Percentiles rank a stretch among this genome's conserved stretches.
Conservation (phyloP, 2,113 vertebrate species). For the Alectura lathami region DNA sequence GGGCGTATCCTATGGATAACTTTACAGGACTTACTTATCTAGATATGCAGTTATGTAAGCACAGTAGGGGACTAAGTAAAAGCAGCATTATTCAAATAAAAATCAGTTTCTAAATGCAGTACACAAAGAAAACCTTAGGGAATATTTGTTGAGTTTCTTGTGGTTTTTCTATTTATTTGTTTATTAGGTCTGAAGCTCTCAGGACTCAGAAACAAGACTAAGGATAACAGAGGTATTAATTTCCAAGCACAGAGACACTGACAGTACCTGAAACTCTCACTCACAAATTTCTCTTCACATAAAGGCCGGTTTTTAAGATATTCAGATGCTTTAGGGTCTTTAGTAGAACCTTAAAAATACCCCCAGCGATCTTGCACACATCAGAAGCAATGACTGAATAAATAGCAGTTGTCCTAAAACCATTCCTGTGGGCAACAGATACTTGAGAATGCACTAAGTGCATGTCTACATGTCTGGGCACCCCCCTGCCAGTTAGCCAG, state of each 20-base stretch:
- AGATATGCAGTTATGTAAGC: neutral
- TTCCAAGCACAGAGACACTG: neutral
- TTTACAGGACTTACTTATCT: neutral
- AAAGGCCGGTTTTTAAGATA: neutral
- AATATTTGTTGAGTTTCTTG: neutral
- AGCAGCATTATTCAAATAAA: neutral
- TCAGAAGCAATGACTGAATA: neutral
- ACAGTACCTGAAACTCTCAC: neutral
- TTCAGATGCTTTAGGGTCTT: neutral
- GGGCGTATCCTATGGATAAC: neutral
- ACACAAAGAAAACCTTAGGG: neutral
- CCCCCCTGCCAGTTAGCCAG: neutral
- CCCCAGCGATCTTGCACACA: neutral
- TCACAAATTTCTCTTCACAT: neutral
- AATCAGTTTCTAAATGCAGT: neutral
- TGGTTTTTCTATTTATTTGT: neutral
- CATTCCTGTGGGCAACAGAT: fast-evolving
- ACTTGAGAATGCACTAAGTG: neutral
- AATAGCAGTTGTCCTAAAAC: fast-evolving
- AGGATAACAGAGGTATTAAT: neutral
- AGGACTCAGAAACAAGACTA: neutral
- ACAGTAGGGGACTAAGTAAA: neutral
- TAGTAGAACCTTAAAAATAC: neutral
- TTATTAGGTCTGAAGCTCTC: neutral
- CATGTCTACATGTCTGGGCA: too few species aligned